Conservation (phyloP, 2,797 vertebrate genomes). For the Podarcis lilfordi region DNA sequence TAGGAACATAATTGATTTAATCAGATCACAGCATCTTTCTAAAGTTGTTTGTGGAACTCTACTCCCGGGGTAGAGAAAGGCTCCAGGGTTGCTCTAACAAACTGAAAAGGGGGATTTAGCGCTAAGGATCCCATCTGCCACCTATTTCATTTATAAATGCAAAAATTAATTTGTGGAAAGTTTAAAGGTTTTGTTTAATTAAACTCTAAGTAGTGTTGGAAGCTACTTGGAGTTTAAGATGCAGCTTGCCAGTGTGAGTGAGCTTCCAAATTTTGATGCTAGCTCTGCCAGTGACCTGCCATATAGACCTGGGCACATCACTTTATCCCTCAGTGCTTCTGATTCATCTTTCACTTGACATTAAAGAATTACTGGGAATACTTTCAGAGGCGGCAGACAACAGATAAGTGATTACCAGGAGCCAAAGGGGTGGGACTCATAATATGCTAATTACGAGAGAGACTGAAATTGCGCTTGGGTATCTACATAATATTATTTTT, state of each 20-base stretch:
- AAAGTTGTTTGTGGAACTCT: background rate
- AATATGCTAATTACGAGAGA: background rate
- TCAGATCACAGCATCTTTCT: constrained; percentile 1
- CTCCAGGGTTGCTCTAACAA: background rate
- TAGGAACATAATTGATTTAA: constrained; percentile 37
- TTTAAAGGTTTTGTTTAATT: background rate
- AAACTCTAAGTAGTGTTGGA: background rate
- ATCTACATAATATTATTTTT: background rate
- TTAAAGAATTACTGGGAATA: background rate
- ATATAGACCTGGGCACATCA: fast-evolving
- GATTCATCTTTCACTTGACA: background rate
- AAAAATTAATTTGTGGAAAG: background rate
- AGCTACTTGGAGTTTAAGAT: background rate
- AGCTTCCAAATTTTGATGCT: fast-evolving
- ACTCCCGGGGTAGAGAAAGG: background rate
- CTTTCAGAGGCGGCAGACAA: background rate
- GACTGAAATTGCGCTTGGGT: background rate
- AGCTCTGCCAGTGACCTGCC: background rate
- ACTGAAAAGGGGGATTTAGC: background rate
- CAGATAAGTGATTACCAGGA: background rate
- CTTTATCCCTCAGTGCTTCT: background rate
- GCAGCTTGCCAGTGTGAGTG: fast-evolving
- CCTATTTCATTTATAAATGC: background rate
- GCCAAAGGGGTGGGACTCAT: background rate
- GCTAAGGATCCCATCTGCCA: background rate